These are phyloP conservation scores for Lophius piscatorius DNA, from an alignment of 2,113 vertebrate species.

Conservation along the genomic window DNA sequence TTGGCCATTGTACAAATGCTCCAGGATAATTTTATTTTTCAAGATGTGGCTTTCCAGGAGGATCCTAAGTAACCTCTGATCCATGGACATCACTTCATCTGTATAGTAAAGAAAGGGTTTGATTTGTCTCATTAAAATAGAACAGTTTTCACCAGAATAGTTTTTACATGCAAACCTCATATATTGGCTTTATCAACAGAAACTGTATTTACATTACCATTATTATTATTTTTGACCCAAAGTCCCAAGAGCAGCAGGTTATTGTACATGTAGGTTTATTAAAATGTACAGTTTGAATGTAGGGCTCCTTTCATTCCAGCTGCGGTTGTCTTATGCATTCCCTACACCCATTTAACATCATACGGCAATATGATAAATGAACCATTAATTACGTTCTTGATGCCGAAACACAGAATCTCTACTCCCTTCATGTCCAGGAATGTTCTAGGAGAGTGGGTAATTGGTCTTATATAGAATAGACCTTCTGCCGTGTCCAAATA, in stretches of 20 bases:
- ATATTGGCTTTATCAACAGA: neutral
- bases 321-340: slow-evolving; percentile 5
- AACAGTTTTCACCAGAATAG: neutral
- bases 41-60: slow-evolving; percentile 94
- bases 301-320: slow-evolving; percentile 1
- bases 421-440: slow-evolving; percentile 15
- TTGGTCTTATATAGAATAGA: slow-evolving; percentile 8
- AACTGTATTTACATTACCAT: neutral
- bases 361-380: no score
- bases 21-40: slow-evolving; percentile 89
- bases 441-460: neutral
- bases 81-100: slow-evolving; percentile 92
- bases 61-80: slow-evolving; percentile 85
- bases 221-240: no score
- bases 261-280: no score
- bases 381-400: no score
- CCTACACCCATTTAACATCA: slow-evolving; percentile 1
- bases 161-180: no score
- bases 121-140: neutral
- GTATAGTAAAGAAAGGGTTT: slow-evolving; percentile 11
- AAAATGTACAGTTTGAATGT: neutral
- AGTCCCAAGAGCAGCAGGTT: no score
- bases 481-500: neutral
- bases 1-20: slow-evolving; percentile 93
- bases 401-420: no score